Percentiles rank a stretch among this genome's conserved stretches.
phyloP scores from a whole-genome alignment of 2,113 vertebrate species.

The Myanophis thanlyinensis region DNA sequence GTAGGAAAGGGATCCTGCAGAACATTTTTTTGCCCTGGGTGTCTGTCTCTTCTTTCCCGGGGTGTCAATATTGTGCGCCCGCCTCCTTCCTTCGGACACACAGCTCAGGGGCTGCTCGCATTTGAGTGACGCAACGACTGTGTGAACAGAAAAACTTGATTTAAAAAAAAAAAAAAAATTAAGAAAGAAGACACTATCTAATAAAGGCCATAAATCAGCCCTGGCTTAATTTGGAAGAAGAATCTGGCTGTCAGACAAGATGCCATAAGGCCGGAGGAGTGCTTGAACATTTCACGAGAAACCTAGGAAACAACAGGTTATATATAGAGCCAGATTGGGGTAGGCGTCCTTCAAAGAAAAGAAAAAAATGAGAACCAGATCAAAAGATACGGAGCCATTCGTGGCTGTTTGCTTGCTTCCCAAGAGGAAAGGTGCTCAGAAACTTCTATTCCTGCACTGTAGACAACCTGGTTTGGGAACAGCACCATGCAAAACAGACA shows the following conservation, averaged over 20 bases:
- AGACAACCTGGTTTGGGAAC: too few relatives aligned
- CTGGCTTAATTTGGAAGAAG: too few relatives aligned
- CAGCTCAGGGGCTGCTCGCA: background rate
- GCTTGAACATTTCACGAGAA: background rate
- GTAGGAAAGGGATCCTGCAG: background rate
- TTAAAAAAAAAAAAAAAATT: too few relatives aligned
- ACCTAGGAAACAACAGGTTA: slow-evolving; percentile 7
- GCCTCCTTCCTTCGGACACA: background rate
- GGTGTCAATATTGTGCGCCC: background rate
- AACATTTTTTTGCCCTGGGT: background rate
- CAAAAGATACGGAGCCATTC: background rate
- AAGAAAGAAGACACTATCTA: background rate
- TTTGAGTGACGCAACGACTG: background rate
- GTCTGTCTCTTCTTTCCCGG: background rate
- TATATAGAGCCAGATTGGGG: slow-evolving; percentile 25
- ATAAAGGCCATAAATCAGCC: background rate
- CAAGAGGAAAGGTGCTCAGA: too few relatives aligned
- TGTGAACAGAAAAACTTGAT: background rate
- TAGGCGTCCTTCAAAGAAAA: background rate
- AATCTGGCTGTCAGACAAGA: background rate
- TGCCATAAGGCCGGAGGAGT: background rate
- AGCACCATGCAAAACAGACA: too few relatives aligned
- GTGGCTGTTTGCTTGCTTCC: background rate
- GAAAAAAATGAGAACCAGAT: background rate
- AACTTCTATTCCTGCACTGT: too few relatives aligned